phyloP scores from a whole-genome alignment of 2,797 vertebrate species.

The Alcedo atthis region DNA sequence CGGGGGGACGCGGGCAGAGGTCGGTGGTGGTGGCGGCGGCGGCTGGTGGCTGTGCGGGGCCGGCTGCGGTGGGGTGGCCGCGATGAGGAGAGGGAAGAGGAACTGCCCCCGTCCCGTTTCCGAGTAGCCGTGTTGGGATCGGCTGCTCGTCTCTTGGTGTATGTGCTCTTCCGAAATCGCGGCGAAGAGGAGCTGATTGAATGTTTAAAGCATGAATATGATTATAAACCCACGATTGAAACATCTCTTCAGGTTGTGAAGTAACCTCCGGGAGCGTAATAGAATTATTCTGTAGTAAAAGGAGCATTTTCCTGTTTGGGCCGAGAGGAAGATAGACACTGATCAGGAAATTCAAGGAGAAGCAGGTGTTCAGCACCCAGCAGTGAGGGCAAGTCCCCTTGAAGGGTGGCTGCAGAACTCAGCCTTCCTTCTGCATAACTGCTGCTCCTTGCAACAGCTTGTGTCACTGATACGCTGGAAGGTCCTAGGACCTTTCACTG shows the following conservation, averaged over 20 bases:
- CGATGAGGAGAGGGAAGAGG: background rate
- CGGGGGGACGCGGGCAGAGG: background rate
- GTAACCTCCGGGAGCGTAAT: too few species aligned
- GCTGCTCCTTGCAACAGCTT: background rate
- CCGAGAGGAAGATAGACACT: background rate
- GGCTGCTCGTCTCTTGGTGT: background rate
- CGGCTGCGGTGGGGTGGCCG: background rate
- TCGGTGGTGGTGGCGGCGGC: background rate
- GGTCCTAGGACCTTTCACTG: background rate
- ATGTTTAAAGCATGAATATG: too few species aligned
- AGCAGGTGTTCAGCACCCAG: background rate
- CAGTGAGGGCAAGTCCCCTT: background rate
- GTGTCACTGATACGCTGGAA: background rate
- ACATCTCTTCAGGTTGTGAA: background rate
- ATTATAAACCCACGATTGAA: fast-evolving
- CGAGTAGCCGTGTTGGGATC: too few species aligned
- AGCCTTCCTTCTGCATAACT: fast-evolving
- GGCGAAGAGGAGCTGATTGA: fast-evolving
- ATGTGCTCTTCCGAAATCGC: background rate
- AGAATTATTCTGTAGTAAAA: fast-evolving
- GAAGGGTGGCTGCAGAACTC: fast-evolving
- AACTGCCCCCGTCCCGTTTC: background rate
- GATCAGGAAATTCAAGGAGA: background rate
- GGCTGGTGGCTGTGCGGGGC: background rate
- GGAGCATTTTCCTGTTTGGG: background rate